Base-by-base conservation (phyloP, 2,888 invertebrate species). In the Agriopis marginaria region DNA sequence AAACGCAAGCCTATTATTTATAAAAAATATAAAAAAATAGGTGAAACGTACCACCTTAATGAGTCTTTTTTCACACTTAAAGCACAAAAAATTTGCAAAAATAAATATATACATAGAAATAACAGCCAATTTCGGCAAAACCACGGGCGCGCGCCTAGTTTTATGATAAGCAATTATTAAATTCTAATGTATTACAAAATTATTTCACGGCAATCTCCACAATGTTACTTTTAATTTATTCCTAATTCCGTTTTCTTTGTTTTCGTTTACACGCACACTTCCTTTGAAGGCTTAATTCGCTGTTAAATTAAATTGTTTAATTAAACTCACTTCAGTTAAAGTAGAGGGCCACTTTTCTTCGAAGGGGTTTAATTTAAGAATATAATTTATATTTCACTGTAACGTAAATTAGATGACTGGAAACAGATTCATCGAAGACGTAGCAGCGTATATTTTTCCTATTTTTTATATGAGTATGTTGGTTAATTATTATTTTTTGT, bases 231-330 rank as follows among this genome's bases (percentile, higher is more conserved):
- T 60, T 10, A 64, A 74, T 72, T 72, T 69, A 70, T 73, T 66
- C 58, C 60, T 44, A 63, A 66, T 55, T 66, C 23, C 63, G 59
- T 66, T 73, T 73, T 73, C 75, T 78, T 79, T 76, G 77, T 74
- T 74, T 72, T 75, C 70, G 69, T 72, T 72, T 75, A 66, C 71
- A 70, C 70, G 70, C 70, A 72, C 62, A 68, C 69, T 68, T 64
- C 69, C 77, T 79, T 79, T 76, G 77, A 79, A 72, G 75, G 70
- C 68, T 59, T 66, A 67, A 56, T 68, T 70, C 61, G 49, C 55
- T 70, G 66, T 72, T 68, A 68, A 73, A 70, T 75, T 70, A 71
- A 75, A 77, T 73, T 74, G 71, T 73, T 76, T 75, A 77, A 79
- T 77, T 73, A 76, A 72, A 73, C 63, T 63, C 61, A 73, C 63